phyloP scores from a whole-genome alignment of 2,888 invertebrate species.

The Cosmorhoe ocellata region DNA sequence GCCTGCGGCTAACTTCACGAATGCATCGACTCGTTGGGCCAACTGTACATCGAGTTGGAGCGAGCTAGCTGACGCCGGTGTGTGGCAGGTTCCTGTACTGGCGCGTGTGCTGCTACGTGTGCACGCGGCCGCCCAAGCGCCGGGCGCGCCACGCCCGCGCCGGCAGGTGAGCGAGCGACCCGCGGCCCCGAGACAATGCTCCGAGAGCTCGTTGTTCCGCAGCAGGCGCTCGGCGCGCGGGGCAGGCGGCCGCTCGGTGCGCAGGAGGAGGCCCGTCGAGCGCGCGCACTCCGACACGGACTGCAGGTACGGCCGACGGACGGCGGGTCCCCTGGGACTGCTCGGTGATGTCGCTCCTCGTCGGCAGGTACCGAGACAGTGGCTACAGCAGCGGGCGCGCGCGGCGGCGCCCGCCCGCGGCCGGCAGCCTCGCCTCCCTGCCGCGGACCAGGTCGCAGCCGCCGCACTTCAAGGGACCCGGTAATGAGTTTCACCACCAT shows the following conservation, averaged over 20 bases:
- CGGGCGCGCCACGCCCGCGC: constrained; percentile 56
- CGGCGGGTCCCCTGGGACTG: too few species aligned
- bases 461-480: constrained; percentile 43
- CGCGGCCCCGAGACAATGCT: too few species aligned
- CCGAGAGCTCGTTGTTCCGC: too few species aligned
- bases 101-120: constrained; percentile 95
- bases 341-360: not conserved
- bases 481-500: constrained; percentile 30
- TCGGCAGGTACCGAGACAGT: constrained; percentile 69
- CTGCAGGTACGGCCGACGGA: constrained; percentile 85
- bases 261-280: constrained; percentile 51
- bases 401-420: constrained; percentile 37
- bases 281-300: constrained; percentile 88
- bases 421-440: constrained; percentile 34
- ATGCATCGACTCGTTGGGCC: too few species aligned
- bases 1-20: too few species aligned
- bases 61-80: not conserved
- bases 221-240: constrained; percentile 58
- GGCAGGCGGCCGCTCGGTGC: constrained; percentile 45
- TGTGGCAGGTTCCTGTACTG: constrained; percentile 91
- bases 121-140: constrained; percentile 88
- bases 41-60: too few species aligned
- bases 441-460: constrained; percentile 60
- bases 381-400: constrained; percentile 65
- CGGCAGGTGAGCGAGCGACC: constrained; percentile 44